Percentiles rank a stretch among this genome's conserved stretches.
Evolutionary conservation across 2,797 vertebrate species (phyloP).

Genomic region (Diglossa cyanea): DNA sequence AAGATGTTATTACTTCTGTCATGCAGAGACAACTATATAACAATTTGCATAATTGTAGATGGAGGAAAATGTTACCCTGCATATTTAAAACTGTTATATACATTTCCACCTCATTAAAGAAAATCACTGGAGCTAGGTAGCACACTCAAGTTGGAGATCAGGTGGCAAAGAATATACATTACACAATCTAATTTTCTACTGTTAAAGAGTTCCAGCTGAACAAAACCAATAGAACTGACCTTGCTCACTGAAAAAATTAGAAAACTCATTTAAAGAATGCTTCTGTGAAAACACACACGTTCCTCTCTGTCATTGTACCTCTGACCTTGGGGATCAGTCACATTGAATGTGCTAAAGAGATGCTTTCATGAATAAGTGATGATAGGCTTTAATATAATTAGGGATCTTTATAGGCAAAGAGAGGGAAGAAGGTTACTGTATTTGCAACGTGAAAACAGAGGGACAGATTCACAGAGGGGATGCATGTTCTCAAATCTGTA

Average conservation of each 20-base stretch:
- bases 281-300: not conserved
- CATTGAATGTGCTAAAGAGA: slow-evolving; percentile 59
- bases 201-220: slow-evolving; percentile 2
- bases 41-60: slow-evolving; percentile 30
- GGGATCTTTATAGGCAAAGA: not conserved
- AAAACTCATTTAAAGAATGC: slow-evolving; percentile 24
- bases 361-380: slow-evolving; percentile 70
- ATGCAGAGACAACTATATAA: slow-evolving; percentile 14
- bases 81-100: slow-evolving; percentile 45
- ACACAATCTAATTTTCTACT: not conserved
- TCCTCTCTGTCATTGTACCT: slow-evolving; percentile 59
- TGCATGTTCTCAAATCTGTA: not conserved
- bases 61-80: slow-evolving; percentile 17
- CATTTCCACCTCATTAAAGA: slow-evolving; percentile 51
- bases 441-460: not conserved
- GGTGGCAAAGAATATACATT: slow-evolving; percentile 1
- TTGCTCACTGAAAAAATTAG: slow-evolving; percentile 18
- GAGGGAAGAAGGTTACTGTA: not conserved
- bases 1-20: slow-evolving; percentile 28
- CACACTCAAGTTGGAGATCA: not conserved
- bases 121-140: slow-evolving; percentile 9
- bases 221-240: slow-evolving; percentile 11
- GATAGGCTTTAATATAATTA: slow-evolving; percentile 71
- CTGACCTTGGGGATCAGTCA: slow-evolving; percentile 67
- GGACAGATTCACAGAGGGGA: not conserved